Base-by-base conservation (phyloP, 2,113 vertebrate genomes). In the Seriola dumerili region DNA sequence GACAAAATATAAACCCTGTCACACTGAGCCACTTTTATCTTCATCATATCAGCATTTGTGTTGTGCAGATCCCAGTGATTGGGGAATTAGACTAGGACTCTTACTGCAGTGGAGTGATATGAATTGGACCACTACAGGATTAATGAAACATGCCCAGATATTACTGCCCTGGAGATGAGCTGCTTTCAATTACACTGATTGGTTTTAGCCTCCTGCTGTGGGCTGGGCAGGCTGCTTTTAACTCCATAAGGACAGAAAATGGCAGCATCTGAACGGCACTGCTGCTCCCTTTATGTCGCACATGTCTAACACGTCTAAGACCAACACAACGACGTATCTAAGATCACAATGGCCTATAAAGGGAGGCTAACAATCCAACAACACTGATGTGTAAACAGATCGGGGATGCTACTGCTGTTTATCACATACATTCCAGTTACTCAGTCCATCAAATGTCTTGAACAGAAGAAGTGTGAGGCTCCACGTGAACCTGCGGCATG, bases 361-460 rank as follows among this genome's bases (percentile, higher is more conserved):
- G 76, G 79, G 82, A 76, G 46, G 34, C 84, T 87, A 88, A 36
- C 78, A 87, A 81, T 80, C 80, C 42, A 62, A 86, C 78, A 55
- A 83, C 58, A 80, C 50, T 50, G 58, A 91, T 74, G 87, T 78
- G 86, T 81, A 90, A 94, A 92, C 90, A 91, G 85, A 88, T 64
- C 23, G 1, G 66, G 73, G 50, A 34, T 12, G 66, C 80, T 73
- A 80, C 64, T 89, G 91, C 92, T 94, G 94, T 93, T 95, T 81
- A 91, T 83, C 92, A 93, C 89, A 87, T 91, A 92, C 92, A 91
- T 93, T 86, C 34, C 78, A 81, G 88, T 93, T 93, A 93, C 89
- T 92, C 85, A 84, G 78, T 88, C 80, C 81, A 76, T 93, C 94
- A 88, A 82, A 82, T 81, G 83, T 86, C 88, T 88, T 58, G 81